phyloP scores from a whole-genome alignment of 1,140 invertebrate genomes.

The Agrypnia vestita region DNA sequence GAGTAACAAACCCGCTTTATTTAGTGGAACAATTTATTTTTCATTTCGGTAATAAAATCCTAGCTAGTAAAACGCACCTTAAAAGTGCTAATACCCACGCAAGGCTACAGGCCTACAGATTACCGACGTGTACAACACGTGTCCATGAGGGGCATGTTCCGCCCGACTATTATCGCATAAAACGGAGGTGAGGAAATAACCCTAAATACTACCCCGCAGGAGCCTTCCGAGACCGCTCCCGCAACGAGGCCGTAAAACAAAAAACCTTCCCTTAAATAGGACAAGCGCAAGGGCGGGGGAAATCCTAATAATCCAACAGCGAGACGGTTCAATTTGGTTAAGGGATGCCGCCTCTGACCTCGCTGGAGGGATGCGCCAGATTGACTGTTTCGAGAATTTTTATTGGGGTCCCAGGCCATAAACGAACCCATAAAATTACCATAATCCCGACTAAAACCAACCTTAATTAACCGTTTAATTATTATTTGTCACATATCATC shows the following conservation, averaged over 20 bases:
- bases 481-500: too few relatives aligned
- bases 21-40: conserved; percentile 22
- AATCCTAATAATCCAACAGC: too few relatives aligned
- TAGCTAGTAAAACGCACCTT: not conserved
- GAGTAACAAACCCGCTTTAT: not conserved
- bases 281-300: not conserved
- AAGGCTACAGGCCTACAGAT: not conserved
- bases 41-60: conserved; percentile 15
- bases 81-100: not conserved
- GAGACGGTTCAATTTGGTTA: too few relatives aligned
- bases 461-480: too few relatives aligned
- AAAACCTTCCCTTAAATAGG: conserved; percentile 13
- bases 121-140: not conserved
- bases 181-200: conserved; percentile 14
- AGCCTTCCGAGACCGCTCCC: not conserved
- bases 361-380: too few relatives aligned
- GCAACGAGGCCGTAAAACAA: conserved; percentile 3
- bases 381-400: too few relatives aligned
- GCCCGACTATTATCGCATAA: conserved; percentile 1
- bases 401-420: too few relatives aligned
- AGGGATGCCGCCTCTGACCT: too few relatives aligned
- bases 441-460: too few relatives aligned
- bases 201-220: not conserved
- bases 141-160: not conserved
- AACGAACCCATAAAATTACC: too few relatives aligned